Evolutionary conservation across 2,797 vertebrate genomes (phyloP).

Genomic region (Sternotherus odoratus): DNA sequence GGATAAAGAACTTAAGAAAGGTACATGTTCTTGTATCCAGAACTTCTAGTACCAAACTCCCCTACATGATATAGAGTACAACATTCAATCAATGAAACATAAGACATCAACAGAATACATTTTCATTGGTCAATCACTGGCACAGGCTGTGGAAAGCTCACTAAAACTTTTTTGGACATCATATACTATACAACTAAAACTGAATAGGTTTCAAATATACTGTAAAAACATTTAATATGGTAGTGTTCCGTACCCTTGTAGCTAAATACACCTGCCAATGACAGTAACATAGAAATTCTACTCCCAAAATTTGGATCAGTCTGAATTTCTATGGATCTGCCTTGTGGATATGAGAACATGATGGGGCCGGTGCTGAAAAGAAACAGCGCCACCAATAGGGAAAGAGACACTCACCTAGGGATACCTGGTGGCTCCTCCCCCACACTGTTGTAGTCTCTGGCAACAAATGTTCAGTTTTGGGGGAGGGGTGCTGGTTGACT

Average conservation of each 20-base stretch:
- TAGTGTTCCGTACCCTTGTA: background rate
- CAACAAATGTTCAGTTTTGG: too few species aligned
- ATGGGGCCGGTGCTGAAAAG: too few species aligned
- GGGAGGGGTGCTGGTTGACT: too few species aligned
- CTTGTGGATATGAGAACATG: too few species aligned
- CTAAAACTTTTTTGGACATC: background rate
- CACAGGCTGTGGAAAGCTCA: background rate
- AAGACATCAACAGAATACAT: background rate
- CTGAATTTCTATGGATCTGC: too few species aligned
- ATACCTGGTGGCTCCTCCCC: too few species aligned
- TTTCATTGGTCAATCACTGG: background rate
- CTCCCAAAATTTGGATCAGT: background rate
- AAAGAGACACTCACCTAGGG: too few species aligned
- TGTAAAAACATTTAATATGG: background rate
- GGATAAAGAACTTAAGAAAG: accelerated
- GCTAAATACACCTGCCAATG: background rate
- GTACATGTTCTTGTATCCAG: background rate
- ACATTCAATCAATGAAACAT: background rate
- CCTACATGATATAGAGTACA: background rate
- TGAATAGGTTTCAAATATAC: background rate
- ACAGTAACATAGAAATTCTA: background rate
- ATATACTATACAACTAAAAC: background rate
- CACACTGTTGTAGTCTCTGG: too few species aligned
- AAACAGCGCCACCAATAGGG: too few species aligned
- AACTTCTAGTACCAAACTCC: background rate